These are phyloP conservation scores for Zaprionus capensis DNA, from an alignment of 1,140 invertebrate species.

Conservation along the genomic window DNA sequence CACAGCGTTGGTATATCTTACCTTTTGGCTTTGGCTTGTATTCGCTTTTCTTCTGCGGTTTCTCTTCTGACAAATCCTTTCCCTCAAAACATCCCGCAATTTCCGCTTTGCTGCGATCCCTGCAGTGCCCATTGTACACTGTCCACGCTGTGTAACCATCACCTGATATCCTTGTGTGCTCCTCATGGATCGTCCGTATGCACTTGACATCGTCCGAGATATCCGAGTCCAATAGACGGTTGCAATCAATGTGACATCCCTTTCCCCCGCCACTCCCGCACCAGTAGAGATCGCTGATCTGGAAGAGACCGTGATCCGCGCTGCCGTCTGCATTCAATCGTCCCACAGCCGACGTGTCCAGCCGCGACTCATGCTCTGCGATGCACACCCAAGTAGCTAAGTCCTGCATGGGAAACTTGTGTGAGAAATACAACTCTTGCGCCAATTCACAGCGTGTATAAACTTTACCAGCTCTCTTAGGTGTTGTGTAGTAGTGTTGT, in stretches of 20 bases:
- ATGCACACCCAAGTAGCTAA: constrained; percentile 90
- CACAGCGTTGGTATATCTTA: constrained; percentile 88
- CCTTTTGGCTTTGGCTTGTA: constrained; percentile 51
- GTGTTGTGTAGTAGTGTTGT: constrained; percentile 48
- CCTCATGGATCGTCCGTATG: constrained; percentile 86
- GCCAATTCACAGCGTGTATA: constrained; percentile 89
- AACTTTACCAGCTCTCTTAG: constrained; percentile 85
- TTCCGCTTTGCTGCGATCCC: constrained; percentile 42
- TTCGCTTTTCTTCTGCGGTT: background rate
- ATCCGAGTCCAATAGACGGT: constrained; percentile 87
- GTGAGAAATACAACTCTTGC: constrained; percentile 86
- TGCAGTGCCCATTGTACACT: constrained; percentile 63
- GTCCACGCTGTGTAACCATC: constrained; percentile 89
- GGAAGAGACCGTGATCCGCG: constrained; percentile 87
- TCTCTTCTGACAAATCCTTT: background rate
- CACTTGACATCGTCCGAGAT: constrained; percentile 89
- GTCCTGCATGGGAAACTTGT: constrained; percentile 84
- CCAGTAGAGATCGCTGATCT: constrained; percentile 87
- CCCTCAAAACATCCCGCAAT: constrained; percentile 60
- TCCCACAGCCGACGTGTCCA: constrained; percentile 88
- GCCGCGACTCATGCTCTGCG: constrained; percentile 89
- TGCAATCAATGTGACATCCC: constrained; percentile 88
- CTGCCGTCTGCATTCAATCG: constrained; percentile 83
- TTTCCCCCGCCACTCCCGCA: constrained; percentile 86
- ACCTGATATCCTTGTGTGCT: constrained; percentile 87